Evolutionary conservation across 2,888 invertebrate species (phyloP).

Genomic region (Ptychoptera albimana): DNA sequence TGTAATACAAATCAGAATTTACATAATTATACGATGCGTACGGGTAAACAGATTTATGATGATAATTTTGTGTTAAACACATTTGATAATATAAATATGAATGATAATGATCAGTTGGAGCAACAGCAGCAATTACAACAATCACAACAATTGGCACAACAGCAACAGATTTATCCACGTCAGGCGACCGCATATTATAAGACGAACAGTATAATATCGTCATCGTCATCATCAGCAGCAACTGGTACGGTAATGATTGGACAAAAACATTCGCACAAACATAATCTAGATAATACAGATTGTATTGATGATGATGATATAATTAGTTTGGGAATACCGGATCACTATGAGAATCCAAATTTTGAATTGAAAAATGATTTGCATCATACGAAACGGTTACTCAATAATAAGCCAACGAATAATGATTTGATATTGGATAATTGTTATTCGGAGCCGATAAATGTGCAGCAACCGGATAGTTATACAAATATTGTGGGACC

Average conservation of each 20-base stretch:
- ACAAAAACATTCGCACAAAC: slow-evolving; percentile 10
- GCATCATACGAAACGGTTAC: slow-evolving; percentile 1
- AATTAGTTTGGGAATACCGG: slow-evolving; percentile 19
- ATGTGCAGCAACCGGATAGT: slow-evolving; percentile 6
- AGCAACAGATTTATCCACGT: slow-evolving; percentile 5
- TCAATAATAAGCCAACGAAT: slow-evolving; percentile 31
- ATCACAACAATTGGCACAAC: slow-evolving; percentile 3
- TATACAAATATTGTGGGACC: background rate
- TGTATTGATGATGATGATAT: slow-evolving; percentile 19
- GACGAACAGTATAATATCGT: slow-evolving; percentile 8
- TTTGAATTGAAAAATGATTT: slow-evolving; percentile 20
- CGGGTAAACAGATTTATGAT: slow-evolving; percentile 62
- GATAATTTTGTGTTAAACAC: slow-evolving; percentile 42
- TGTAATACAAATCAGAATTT: slow-evolving; percentile 75
- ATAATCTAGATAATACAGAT: slow-evolving; percentile 13
- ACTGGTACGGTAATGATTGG: background rate
- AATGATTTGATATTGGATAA: slow-evolving; percentile 25
- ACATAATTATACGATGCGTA: slow-evolving; percentile 64
- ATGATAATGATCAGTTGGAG: slow-evolving; percentile 18
- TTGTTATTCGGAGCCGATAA: slow-evolving; percentile 29
- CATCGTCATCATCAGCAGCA: slow-evolving; percentile 9
- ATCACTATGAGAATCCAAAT: slow-evolving; percentile 32
- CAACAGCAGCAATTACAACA: slow-evolving; percentile 11
- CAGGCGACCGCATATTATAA: background rate
- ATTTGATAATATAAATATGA: slow-evolving; percentile 16